Evolutionary conservation across 1,140 invertebrate species (phyloP), one percentile per base, ranked within the genome.

Genomic region (Tetragonula clypearis): DNA sequence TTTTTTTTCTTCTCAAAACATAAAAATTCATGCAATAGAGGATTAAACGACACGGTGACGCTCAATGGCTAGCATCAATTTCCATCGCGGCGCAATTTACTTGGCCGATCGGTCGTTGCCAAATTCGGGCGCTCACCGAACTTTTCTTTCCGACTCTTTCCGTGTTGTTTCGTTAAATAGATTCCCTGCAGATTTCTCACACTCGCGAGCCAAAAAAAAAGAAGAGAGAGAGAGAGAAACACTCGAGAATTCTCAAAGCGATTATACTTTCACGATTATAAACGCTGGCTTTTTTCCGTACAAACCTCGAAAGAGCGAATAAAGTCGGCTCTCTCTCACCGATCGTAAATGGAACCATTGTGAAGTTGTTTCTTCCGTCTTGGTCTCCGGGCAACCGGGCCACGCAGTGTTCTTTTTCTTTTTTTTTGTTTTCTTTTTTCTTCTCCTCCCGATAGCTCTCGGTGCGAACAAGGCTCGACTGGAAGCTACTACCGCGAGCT

Each of bases 41-140:
- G 76, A 68, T 68, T n/a, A 76, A 41, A 75, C 11, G 49, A 21
- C 11, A 21, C 5, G 6, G 26, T 23, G 53, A 14, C 41, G n/a
- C 55, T 21, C 65, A 75, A 58, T 58, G 73, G 58, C 55, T 60
- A 11, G n/a, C 21, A 30, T 6, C 26, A 26, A 58, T 69, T 56
- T 68, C 41, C 17, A n/a, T 21, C 49, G 35, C 74, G 30, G 53
- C 30, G 19, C 65, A 41, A 83, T 83, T 78, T 77, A 77, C 66
- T 68, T 66, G n/a, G 55, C 65, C 15, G 6, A 19, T 15, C 17
- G 30, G 53, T 62, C 11, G 60, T 83, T 78, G 82, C 74, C 74
- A 83, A 58, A 41, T n/a, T n/a, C 14, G 21, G 6, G 9, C 23
- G 23, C 15, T 6, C 53, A 30, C 0, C 53, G 23, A 76, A 83